Percentiles rank a stretch among this genome's conserved stretches.
These are phyloP conservation scores for Strix uralensis DNA, from an alignment of 2,113 vertebrate species.

Conservation along the genomic window DNA sequence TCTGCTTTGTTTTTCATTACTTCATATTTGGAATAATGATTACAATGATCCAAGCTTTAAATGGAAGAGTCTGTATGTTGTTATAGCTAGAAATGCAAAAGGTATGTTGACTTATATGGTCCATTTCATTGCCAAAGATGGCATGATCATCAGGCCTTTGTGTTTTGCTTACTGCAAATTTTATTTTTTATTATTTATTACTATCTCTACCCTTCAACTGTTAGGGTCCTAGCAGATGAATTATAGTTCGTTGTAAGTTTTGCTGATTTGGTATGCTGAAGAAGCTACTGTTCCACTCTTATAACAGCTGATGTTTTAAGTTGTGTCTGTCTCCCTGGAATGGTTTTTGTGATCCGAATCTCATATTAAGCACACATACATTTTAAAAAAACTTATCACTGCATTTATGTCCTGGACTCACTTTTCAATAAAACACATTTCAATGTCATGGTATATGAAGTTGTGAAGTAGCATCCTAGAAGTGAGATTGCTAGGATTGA, in stretches of 20 bases:
- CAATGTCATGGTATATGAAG: not conserved
- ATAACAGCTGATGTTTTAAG: not conserved
- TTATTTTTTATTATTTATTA: not conserved
- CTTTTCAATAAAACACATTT: not conserved
- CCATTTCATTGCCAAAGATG: not conserved
- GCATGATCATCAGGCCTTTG: not conserved
- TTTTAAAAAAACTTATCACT: not conserved
- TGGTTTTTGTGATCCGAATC: not conserved
- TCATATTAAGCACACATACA: not conserved
- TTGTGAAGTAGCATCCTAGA: not conserved
- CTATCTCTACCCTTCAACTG: not conserved
- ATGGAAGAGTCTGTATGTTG: not conserved
- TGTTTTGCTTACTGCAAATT: not conserved
- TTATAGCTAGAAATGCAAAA: not conserved
- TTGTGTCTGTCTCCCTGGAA: not conserved
- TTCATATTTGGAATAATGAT: not conserved
- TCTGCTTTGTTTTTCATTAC: not conserved
- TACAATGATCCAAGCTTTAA: not conserved
- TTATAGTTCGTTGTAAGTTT: not conserved
- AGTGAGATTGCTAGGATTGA: not conserved
- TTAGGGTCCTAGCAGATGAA: not conserved
- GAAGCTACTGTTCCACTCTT: not conserved
- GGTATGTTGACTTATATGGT: not conserved
- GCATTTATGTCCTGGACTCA: not conserved
- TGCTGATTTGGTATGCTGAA: not conserved